phyloP scores from a whole-genome alignment of 2,888 invertebrate species.

The Volucella inanis region DNA sequence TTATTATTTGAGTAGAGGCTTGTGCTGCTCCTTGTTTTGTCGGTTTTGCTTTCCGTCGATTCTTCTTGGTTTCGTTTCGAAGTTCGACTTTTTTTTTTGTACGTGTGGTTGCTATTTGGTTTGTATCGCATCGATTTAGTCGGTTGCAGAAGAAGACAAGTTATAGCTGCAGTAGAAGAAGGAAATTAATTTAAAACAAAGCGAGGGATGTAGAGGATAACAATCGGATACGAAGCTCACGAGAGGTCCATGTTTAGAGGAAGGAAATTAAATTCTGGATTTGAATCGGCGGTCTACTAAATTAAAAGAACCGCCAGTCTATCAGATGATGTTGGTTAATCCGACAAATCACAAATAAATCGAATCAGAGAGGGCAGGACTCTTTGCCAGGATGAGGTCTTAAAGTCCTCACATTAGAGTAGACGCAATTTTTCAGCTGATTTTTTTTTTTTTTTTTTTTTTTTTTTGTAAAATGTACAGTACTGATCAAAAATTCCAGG shows the following conservation, averaged over 20 bases:
- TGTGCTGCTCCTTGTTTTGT: slow-evolving; percentile 4
- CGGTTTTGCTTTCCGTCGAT: slow-evolving; percentile 24
- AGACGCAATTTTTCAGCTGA: no score
- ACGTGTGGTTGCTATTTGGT: not conserved
- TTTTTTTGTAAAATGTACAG: no score
- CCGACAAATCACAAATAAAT: no score
- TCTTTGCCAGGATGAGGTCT: no score
- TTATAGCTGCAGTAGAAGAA: slow-evolving; percentile 41
- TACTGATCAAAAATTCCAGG: no score
- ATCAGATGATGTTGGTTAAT: no score
- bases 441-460: no score
- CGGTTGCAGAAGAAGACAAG: slow-evolving; percentile 15
- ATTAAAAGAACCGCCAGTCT: no score
- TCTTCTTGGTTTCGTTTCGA: slow-evolving; percentile 26
- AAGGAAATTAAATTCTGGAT: no score
- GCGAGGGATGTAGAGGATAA: slow-evolving; percentile 30
- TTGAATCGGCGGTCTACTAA: no score
- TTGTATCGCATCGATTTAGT: slow-evolving; percentile 34
- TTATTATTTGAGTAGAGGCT: slow-evolving; percentile 56
- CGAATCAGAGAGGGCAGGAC: no score
- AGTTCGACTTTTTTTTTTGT: slow-evolving; percentile 33
- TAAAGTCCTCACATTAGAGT: no score
- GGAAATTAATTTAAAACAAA: slow-evolving; percentile 30
- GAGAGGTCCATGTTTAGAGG: not conserved
- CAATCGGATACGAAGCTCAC: slow-evolving; percentile 8